These are phyloP conservation scores for Cephonodes hylas DNA, from an alignment of 2,888 invertebrate species.

Conservation along the genomic window DNA sequence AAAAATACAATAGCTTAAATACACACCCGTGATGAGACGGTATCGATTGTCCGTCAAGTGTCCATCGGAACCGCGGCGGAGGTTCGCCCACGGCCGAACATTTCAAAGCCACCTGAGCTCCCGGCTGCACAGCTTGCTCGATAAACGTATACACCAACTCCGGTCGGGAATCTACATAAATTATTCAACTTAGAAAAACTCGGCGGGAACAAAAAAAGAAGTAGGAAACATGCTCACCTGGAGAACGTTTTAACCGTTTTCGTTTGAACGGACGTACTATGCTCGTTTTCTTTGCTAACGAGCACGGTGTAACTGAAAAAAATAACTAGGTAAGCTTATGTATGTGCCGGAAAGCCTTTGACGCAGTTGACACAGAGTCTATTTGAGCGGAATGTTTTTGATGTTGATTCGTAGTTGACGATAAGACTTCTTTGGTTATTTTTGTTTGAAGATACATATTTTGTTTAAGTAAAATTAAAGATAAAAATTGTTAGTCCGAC, in stretches of 20 bases:
- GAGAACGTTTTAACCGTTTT: conserved; percentile 67
- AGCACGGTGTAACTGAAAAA: conserved; percentile 66
- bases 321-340: conserved; percentile 40
- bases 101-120: conserved; percentile 88
- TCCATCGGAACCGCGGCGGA: conserved; percentile 83
- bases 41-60: conserved; percentile 66
- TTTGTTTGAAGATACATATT: background rate
- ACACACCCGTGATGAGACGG: conserved; percentile 73
- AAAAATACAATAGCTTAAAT: background rate
- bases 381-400: conserved; percentile 26
- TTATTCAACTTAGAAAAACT: conserved; percentile 25
- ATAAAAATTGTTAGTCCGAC: background rate
- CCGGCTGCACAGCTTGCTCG: conserved; percentile 87
- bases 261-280: conserved; percentile 55
- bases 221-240: conserved; percentile 54
- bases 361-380: conserved; percentile 25
- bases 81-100: conserved; percentile 94
- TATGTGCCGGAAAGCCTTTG: conserved; percentile 22
- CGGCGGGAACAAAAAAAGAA: conserved; percentile 29
- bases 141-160: conserved; percentile 92
- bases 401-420: conserved; percentile 12
- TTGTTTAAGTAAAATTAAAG: background rate
- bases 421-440: background rate
- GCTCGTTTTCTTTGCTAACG: conserved; percentile 58
- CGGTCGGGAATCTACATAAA: conserved; percentile 86